These are phyloP conservation scores for Prietella phreatophila DNA, from an alignment of 2,113 vertebrate species.

Conservation along the genomic window DNA sequence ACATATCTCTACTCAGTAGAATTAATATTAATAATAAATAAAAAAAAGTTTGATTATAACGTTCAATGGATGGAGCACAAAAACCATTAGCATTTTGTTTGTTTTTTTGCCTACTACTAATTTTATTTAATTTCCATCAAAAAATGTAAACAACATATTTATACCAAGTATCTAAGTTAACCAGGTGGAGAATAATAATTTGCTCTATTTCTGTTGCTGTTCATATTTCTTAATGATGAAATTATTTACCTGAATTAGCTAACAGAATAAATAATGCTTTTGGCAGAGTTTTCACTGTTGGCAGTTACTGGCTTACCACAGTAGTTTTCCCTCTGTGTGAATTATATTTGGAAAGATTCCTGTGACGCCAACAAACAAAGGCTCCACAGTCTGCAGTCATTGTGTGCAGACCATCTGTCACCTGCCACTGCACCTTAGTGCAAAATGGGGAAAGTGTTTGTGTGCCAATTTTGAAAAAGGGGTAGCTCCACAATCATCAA, in stretches of 20 bases:
- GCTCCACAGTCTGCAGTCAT: background rate
- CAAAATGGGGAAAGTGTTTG: constrained; percentile 10
- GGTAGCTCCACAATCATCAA: background rate
- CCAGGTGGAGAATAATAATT: constrained; percentile 4
- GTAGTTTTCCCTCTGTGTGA: background rate
- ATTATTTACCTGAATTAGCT: constrained; percentile 14
- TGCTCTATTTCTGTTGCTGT: background rate
- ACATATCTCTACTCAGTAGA: background rate
- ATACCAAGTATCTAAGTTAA: background rate
- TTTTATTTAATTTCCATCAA: background rate
- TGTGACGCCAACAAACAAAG: constrained; percentile 1
- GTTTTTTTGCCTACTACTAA: background rate
- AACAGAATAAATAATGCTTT: background rate
- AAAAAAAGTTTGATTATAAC: background rate
- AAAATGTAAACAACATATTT: background rate
- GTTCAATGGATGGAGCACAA: background rate
- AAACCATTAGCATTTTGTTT: background rate
- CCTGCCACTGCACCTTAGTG: constrained; percentile 19
- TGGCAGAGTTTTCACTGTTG: background rate
- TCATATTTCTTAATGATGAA: background rate
- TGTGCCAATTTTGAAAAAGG: background rate
- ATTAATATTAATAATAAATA: background rate
- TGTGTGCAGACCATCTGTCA: constrained; percentile 25
- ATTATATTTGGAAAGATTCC: constrained; percentile 1
- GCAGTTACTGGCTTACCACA: background rate